These are phyloP conservation scores for Clistopyga incitator DNA, from an alignment of 2,888 invertebrate genomes.

Conservation along the genomic window DNA sequence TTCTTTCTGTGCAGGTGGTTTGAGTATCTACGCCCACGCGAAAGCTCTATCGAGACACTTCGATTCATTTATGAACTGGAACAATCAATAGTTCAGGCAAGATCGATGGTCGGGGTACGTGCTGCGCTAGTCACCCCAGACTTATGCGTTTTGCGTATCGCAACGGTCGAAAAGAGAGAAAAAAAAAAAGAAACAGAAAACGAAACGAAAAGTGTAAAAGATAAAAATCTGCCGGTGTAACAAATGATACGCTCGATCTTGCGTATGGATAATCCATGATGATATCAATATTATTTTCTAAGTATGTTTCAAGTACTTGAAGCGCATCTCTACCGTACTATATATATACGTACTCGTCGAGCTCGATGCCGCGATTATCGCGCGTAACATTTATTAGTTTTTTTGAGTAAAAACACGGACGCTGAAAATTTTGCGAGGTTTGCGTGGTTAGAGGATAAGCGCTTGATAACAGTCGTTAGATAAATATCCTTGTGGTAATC, in stretches of 20 bases:
- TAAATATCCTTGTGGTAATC: conserved; percentile 45
- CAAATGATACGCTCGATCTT: conserved; percentile 45
- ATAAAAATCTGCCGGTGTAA: conserved; percentile 5
- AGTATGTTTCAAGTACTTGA: conserved; percentile 32
- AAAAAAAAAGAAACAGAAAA: conserved; percentile 28
- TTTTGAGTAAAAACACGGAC: conserved; percentile 31
- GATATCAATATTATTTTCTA: conserved; percentile 19
- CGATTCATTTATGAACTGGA: conserved; percentile 42
- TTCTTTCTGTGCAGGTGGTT: conserved; percentile 12
- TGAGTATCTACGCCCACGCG: background rate
- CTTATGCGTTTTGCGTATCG: conserved; percentile 62
- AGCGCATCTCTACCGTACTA: conserved; percentile 24
- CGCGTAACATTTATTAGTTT: conserved; percentile 48
- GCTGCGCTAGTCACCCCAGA: conserved; percentile 28
- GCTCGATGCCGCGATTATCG: conserved; percentile 33
- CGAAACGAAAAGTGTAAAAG: conserved; percentile 5
- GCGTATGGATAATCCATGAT: conserved; percentile 20
- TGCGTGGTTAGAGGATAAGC: conserved; percentile 48
- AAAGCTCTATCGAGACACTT: conserved; percentile 30
- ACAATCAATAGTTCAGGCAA: conserved; percentile 38
- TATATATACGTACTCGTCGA: conserved; percentile 37
- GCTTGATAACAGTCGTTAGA: conserved; percentile 12
- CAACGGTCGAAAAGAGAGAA: conserved; percentile 51
- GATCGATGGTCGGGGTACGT: conserved; percentile 41
- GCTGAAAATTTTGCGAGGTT: conserved; percentile 25